Conservation (phyloP, 2,888 invertebrate species). For the Hyles lineata region DNA sequence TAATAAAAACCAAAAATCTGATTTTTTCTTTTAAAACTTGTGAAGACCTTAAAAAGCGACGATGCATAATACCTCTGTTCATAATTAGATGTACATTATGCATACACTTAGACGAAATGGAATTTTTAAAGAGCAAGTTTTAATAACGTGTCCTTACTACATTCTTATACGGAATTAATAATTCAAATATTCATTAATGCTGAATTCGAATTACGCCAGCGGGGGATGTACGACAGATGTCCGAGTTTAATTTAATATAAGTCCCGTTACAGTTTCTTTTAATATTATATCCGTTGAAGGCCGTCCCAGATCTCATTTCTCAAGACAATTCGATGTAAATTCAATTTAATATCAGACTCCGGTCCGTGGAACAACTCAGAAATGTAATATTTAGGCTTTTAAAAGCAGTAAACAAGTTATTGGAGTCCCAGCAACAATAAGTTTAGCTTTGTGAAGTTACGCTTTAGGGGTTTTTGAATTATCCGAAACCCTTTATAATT, state of each 20-base stretch:
- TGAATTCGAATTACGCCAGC: slow-evolving; percentile 60
- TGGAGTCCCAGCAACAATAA: slow-evolving; percentile 39
- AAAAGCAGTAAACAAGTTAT: slow-evolving; percentile 56
- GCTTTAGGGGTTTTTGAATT: slow-evolving; percentile 10
- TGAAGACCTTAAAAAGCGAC: slow-evolving; percentile 13
- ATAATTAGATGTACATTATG: slow-evolving; percentile 26
- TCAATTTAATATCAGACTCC: slow-evolving; percentile 61
- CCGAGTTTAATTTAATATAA: slow-evolving; percentile 78
- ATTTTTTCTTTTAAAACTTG: not conserved
- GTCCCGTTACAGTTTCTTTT: slow-evolving; percentile 71
- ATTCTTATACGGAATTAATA: slow-evolving; percentile 56
- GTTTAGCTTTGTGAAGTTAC: slow-evolving; percentile 19
- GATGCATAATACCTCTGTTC: slow-evolving; percentile 1
- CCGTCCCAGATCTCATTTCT: slow-evolving; percentile 55
- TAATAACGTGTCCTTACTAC: slow-evolving; percentile 42
- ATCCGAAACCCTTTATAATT: slow-evolving; percentile 15
- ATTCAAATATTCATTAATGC: slow-evolving; percentile 75
- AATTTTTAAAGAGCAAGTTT: slow-evolving; percentile 31
- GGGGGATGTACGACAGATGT: slow-evolving; percentile 75
- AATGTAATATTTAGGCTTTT: slow-evolving; percentile 50
- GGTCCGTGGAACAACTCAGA: slow-evolving; percentile 51
- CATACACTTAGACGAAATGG: slow-evolving; percentile 20
- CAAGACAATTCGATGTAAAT: slow-evolving; percentile 64
- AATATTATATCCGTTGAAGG: slow-evolving; percentile 65
- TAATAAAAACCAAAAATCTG: not conserved